phyloP scores from a whole-genome alignment of 1,140 invertebrate genomes.

The Venturia canescens region DNA sequence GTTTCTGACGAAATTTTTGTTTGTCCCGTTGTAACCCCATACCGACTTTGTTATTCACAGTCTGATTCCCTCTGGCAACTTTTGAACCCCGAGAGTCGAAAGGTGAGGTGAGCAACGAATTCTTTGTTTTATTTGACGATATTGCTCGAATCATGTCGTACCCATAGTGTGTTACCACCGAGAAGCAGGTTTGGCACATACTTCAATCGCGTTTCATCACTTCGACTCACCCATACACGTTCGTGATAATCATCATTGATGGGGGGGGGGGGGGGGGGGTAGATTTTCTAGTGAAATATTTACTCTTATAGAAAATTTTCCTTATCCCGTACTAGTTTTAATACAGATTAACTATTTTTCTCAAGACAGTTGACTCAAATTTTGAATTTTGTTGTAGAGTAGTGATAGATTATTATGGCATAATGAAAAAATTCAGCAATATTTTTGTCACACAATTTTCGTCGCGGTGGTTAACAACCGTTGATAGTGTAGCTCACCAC shows the following conservation, averaged over 20 bases:
- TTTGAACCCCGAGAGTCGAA: slow-evolving; percentile 46
- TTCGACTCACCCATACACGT: neutral
- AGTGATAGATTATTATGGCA: neutral
- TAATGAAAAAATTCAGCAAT: neutral
- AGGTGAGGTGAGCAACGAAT: slow-evolving; percentile 51
- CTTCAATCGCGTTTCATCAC: slow-evolving; percentile 44
- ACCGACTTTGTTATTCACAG: slow-evolving; percentile 29
- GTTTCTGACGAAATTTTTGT: slow-evolving; percentile 70
- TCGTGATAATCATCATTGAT: neutral
- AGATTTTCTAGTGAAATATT: too few species aligned
- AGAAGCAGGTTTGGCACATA: neutral
- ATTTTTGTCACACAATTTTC: neutral
- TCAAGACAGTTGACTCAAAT: too few species aligned
- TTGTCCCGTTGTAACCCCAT: slow-evolving; percentile 67
- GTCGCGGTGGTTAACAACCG: slow-evolving; percentile 47
- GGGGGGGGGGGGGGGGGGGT: neutral
- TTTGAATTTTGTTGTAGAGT: too few species aligned
- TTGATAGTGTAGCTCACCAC: slow-evolving; percentile 79
- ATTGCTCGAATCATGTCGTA: slow-evolving; percentile 52
- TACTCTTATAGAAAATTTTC: neutral
- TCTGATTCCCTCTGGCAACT: neutral
- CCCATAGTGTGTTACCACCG: neutral
- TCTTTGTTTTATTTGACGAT: slow-evolving; percentile 68
- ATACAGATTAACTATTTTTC: too few species aligned
- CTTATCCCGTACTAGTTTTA: too few species aligned